These are phyloP conservation scores for Grammomys surdaster DNA, from an alignment of 2,113 vertebrate species.

Conservation along the genomic window DNA sequence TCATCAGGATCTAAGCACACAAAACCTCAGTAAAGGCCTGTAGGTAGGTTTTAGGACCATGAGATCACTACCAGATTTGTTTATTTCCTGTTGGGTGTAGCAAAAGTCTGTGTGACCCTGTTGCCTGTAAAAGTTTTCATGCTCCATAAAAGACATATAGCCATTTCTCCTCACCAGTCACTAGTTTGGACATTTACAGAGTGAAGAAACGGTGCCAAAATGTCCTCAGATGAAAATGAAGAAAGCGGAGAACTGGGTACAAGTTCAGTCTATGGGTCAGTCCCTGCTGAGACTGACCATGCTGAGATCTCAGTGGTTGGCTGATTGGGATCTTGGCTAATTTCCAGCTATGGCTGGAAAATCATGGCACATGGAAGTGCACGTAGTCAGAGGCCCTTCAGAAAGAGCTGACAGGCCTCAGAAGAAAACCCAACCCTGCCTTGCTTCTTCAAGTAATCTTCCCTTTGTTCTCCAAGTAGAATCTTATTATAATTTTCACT, in stretches of 20 bases:
- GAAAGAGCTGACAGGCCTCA: neutral
- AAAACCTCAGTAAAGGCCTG: neutral
- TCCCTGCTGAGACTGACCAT: neutral
- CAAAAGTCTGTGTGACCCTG: neutral
- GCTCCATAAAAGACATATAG: neutral
- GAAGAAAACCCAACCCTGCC: neutral
- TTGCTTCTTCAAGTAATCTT: constrained; percentile 33
- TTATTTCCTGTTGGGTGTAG: neutral
- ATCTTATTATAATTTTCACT: neutral
- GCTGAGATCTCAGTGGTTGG: accelerated
- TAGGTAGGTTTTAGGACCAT: neutral
- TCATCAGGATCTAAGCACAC: neutral
- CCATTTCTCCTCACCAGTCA: neutral
- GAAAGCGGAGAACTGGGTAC: neutral
- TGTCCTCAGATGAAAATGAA: neutral
- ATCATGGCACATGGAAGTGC: neutral
- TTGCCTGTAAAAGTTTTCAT: neutral
- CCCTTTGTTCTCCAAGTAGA: constrained; percentile 7
- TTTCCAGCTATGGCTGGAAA: neutral
- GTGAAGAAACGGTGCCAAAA: neutral
- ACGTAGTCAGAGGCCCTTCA: constrained; percentile 19
- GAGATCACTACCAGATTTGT: neutral
- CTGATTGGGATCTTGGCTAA: neutral
- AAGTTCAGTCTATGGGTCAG: neutral
- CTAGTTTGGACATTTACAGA: neutral